Evolutionary conservation across 2,113 vertebrate genomes (phyloP).

Genomic region (Eretmochelys imbricata): DNA sequence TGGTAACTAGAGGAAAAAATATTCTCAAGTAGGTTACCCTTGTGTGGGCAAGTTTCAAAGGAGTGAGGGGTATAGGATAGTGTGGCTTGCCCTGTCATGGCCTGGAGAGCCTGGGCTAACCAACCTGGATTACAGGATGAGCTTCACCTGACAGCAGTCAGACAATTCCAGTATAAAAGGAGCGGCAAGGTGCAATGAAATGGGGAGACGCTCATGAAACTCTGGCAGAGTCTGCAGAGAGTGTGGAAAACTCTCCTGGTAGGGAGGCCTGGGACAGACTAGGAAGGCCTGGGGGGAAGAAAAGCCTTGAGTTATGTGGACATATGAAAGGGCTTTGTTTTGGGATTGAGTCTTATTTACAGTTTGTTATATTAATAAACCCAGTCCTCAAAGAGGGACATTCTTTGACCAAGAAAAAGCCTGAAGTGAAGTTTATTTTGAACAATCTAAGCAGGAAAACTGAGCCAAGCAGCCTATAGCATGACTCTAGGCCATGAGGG

Average conservation of each 20-base stretch:
- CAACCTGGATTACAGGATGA: neutral
- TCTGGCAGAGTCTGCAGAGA: neutral
- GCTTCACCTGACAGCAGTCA: neutral
- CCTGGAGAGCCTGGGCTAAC: neutral
- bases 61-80: neutral
- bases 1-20: neutral
- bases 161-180: neutral
- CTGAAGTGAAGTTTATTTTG: neutral
- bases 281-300: neutral
- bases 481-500: neutral
- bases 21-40: neutral
- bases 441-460: neutral
- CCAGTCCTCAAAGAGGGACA: neutral
- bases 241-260: neutral
- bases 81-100: neutral
- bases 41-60: neutral
- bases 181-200: neutral
- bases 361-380: neutral
- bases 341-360: neutral
- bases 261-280: neutral
- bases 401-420: neutral
- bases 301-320: neutral
- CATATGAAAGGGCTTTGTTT: neutral
- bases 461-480: neutral
- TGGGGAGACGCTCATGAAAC: neutral